phyloP scores from a whole-genome alignment of 2,888 invertebrate species.

The Conops quadrifasciatus region DNA sequence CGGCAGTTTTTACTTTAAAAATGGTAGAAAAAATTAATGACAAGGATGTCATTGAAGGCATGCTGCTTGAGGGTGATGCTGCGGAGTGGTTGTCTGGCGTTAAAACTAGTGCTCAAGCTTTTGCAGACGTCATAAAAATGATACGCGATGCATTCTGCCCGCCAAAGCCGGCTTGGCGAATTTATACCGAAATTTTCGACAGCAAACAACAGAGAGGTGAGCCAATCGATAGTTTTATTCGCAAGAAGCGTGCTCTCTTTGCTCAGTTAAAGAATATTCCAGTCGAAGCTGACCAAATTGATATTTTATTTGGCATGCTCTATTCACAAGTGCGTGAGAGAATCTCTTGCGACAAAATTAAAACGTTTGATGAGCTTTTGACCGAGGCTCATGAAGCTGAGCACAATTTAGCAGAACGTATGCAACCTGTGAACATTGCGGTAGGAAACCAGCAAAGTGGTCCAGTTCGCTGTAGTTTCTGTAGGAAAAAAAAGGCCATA shows the following conservation, averaged over 20 bases:
- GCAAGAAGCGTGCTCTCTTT: conserved; percentile 4
- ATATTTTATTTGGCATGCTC: neutral
- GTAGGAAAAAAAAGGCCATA: conserved; percentile 13
- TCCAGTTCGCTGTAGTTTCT: neutral
- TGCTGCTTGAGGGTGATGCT: conserved; percentile 38
- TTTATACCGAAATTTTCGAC: conserved; percentile 4
- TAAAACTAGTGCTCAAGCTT: neutral
- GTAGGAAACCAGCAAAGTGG: neutral
- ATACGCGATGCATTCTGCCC: neutral
- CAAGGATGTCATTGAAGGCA: conserved; percentile 36
- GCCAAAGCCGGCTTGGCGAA: neutral
- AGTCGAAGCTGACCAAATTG: neutral
- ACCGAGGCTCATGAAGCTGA: neutral
- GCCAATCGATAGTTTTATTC: neutral
- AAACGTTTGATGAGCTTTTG: neutral
- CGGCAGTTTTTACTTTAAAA: conserved; percentile 36
- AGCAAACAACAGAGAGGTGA: neutral
- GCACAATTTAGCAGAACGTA: neutral
- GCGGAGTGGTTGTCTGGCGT: conserved; percentile 10
- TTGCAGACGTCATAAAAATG: neutral
- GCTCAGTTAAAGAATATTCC: neutral
- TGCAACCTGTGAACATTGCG: neutral
- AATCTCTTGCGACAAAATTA: neutral
- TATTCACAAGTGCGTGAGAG: neutral
- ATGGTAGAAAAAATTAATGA: conserved; percentile 40